Base-by-base conservation (phyloP, 2,113 vertebrate genomes). In the Machaerirhynchus nigripectus region DNA sequence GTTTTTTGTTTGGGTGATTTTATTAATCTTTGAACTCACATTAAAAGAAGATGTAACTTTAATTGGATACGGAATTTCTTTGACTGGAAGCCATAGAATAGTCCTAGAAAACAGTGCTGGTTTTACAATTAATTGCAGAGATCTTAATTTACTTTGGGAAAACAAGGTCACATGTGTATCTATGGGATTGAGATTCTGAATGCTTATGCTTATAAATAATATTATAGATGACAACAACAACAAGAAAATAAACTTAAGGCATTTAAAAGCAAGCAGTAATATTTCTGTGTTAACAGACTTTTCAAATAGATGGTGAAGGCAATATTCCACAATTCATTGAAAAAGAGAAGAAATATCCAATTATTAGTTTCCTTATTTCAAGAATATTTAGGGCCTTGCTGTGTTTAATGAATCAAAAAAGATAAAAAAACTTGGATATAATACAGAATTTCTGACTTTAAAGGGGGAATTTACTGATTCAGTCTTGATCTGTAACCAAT, bases 1-100 rank as follows among this genome's bases (percentile, higher is more conserved):
- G n/a, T 46, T 7, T 63, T 87, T 40, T 2, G 2, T 76, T 81
- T 39, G 61, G 4, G 7, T 46, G 26, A 56, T 42, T 52, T 78
- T 50, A 67, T 67, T 74, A 20, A 57, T 84, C 79, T 90, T 97
- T 97, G 76, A 95, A 90, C 23, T 64, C 11, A 0, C 61, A 95
- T 95, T 96, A 71, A 90, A 95, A 97, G 67, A 95, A 95, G 49
- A 92, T 92, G 68, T 27, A 74, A 55, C n/a, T 91, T 95, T 37
- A 87, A 87, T 33, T 87, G 83, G 15, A 35, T 84, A 52, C 81
- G 75, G 42, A 84, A 86, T 84, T 92, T 80, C 6, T 90, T 89
- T 91, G 59, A 82, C 16, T 85, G 44, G 35, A 87, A 94, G 63
- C 22, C 39, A 60, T 44, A 60, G 12, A n/a, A 56, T 35, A 69